Percentiles rank a stretch among this genome's conserved stretches.
These are phyloP conservation scores for rabbit (Oryctolagus cuniculus) DNA, from an alignment of 2,113 vertebrate genomes.

Conservation along the genomic window mOryCun1.1 NC_091436.1:77210001-77210500, in stretches of 20 bases:
- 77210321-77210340: background rate
- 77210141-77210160: background rate
- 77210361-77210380: background rate
- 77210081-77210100: background rate
- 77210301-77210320: background rate
- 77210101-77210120: background rate
- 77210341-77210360: background rate
- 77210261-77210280: background rate
- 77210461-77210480: background rate
- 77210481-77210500: background rate
- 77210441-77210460: background rate
- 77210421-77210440: background rate
- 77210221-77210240: background rate
- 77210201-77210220: background rate
- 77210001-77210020: background rate
- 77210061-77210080: constrained; percentile 24
- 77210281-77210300: background rate
- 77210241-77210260: background rate
- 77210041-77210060: background rate
- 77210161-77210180: too few species aligned
- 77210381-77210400: background rate
- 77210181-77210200: background rate
- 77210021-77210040: background rate
- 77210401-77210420: background rate
- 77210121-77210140: background rate